A percentile compares a stretch with the other conserved stretches of the same genome.
These are phyloP conservation scores for Gandaritis pyraliata DNA, from an alignment of 2,888 invertebrate genomes.

Conservation along the genomic window DNA sequence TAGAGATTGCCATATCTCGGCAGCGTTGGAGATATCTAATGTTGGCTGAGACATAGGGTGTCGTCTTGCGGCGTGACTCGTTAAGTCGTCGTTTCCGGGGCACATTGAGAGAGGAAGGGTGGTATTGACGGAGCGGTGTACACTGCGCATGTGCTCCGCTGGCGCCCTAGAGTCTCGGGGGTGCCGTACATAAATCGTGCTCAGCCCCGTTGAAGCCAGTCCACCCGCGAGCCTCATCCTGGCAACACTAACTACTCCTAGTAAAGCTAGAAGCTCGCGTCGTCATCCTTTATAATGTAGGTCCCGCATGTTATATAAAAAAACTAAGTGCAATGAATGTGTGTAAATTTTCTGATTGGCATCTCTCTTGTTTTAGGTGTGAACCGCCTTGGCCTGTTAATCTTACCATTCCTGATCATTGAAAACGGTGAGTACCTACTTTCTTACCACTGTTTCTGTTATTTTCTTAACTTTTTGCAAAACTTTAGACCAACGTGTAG, in stretches of 20 bases:
- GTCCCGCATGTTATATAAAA: conserved; percentile 37
- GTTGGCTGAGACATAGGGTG: conserved; percentile 56
- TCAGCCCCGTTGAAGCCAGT: conserved; percentile 69
- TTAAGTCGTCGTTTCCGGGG: conserved; percentile 80
- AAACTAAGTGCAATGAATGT: conserved; percentile 16
- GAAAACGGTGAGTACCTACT: conserved; percentile 62
- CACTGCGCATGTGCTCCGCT: conserved; percentile 75
- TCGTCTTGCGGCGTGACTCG: conserved; percentile 75
- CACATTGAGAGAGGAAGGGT: conserved; percentile 77
- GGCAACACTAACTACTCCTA: conserved; percentile 55
- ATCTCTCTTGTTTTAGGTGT: conserved; percentile 69
- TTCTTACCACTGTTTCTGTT: conserved; percentile 31
- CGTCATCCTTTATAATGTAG: conserved; percentile 57
- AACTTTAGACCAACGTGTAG: not conserved
- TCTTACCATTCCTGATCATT: conserved; percentile 53
- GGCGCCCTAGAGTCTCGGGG: conserved; percentile 80
- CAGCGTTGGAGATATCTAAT: conserved; percentile 46
- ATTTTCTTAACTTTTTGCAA: conserved; percentile 27
- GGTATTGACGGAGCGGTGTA: conserved; percentile 74
- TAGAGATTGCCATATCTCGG: conserved; percentile 26
- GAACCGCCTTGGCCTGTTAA: conserved; percentile 54
- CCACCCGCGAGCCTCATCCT: conserved; percentile 60
- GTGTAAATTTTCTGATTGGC: conserved; percentile 47
- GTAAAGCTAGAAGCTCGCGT: conserved; percentile 27
- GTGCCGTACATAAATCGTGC: conserved; percentile 72